phyloP scores from a whole-genome alignment of 2,113 vertebrate genomes.

The Vireo altiloquus region DNA sequence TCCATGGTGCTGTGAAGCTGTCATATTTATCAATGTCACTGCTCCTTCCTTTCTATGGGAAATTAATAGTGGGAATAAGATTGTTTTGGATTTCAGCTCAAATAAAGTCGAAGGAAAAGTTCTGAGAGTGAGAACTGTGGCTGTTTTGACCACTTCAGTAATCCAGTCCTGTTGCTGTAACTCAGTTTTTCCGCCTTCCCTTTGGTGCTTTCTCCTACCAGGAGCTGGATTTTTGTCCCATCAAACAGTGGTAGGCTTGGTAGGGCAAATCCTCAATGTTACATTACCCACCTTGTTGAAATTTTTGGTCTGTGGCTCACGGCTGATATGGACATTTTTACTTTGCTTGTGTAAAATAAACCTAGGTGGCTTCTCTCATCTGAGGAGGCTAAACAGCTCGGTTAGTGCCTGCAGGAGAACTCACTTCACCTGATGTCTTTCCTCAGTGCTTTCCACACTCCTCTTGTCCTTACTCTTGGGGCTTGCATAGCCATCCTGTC shows the following conservation, averaged over 20 bases:
- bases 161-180: neutral
- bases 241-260: neutral
- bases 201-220: neutral
- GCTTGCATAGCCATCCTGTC: neutral
- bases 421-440: neutral
- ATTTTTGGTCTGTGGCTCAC: neutral
- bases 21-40: neutral
- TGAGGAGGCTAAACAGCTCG: neutral
- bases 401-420: neutral
- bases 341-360: neutral
- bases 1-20: neutral
- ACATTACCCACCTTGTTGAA: neutral
- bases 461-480: neutral
- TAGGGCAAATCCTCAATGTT: neutral
- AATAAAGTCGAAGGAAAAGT: neutral
- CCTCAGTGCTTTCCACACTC: neutral
- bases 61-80: neutral
- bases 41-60: constrained; percentile 1
- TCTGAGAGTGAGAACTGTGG: neutral
- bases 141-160: neutral
- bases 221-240: neutral
- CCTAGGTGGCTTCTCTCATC: neutral
- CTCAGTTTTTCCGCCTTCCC: neutral
- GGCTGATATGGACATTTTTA: neutral
- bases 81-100: neutral